A percentile compares a stretch with the other conserved stretches of the same genome.
Conservation (phyloP, 2,113 vertebrate species). For the Sylvietta virens region DNA sequence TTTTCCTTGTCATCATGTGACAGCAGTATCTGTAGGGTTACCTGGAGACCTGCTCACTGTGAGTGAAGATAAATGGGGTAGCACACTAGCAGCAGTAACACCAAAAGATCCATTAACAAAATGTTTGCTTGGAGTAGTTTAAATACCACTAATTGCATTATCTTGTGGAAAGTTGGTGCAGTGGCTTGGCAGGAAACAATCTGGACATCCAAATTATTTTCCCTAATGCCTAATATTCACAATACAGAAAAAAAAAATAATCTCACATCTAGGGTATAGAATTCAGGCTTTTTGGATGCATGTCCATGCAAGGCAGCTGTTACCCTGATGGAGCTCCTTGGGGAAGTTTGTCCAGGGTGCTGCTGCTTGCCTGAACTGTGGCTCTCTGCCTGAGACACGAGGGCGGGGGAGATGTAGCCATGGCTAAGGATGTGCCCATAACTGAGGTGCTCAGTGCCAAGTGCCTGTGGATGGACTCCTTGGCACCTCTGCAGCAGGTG, state of each 20-base stretch:
- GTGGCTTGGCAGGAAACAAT: background rate
- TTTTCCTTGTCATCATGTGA: background rate
- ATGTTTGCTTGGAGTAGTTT: background rate
- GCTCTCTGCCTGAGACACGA: background rate
- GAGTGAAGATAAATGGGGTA: background rate
- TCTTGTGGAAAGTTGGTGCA: background rate
- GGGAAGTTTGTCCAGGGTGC: background rate
- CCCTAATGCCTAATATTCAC: background rate
- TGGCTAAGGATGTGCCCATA: accelerated
- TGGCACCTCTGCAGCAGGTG: no score
- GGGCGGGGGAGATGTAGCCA: background rate
- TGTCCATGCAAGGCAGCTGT: background rate
- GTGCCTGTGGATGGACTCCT: accelerated
- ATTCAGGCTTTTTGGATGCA: background rate
- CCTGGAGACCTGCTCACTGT: background rate
- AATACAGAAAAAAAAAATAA: background rate
- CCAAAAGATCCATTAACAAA: background rate
- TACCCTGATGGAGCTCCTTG: accelerated
- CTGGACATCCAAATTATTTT: background rate
- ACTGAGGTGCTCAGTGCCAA: background rate
- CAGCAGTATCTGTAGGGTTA: background rate
- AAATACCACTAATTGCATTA: background rate
- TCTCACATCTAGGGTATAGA: background rate
- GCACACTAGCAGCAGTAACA: background rate
- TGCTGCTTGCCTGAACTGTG: background rate